Base-by-base conservation (phyloP, 2,797 vertebrate species). In the Megaceryle alcyon region DNA sequence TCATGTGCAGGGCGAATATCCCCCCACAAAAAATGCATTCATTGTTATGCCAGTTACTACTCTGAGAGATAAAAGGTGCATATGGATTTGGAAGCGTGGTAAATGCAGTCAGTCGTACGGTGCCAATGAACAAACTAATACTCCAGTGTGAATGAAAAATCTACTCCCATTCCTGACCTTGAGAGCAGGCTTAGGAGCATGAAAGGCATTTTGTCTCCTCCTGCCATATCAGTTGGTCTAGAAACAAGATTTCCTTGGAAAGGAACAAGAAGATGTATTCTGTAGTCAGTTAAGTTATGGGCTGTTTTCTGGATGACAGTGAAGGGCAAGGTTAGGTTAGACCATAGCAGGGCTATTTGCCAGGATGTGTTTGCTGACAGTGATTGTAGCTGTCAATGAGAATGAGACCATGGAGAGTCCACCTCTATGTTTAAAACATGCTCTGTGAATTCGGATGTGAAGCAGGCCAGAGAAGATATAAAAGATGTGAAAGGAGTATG, bases 241-340 rank as follows among this genome's bases (percentile, higher is more conserved):
- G 53, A 22, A 31, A 94, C 77, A 69, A 91, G 56, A 18, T 78
- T 82, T 90, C 70, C 35, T 82, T 84, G 63, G 35, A 56, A 88
- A 70, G 28, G 37, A 68, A 56, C 56, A 76, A 66, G n/a, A 11
- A 57, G 23, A 9, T 12, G 2, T 33, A 9, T 71, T 75, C 53
- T 64, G 5, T 7, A 78, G 77, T 64, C 70, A 57, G 86, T 76
- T 76, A 81, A 93, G 65, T 90, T 93, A 82, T 59, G 60, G 81
- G 66, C 60, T 86, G 44, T 25, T 49, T 92, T 83, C 76, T 86
- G 82, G 76, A 14, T 86, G 75, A 81, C 86, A 88, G 35, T 4
- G 59, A 66, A 86, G 83, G 80, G 65, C 92, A 88, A 86, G 88
- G 92, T 12, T 75, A 65, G 77, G 73, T 82, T 51, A 66, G 56